Percentiles rank a stretch among this genome's conserved stretches.
Evolutionary conservation across 1,140 invertebrate species (phyloP).

Genomic region (Battus philenor): DNA sequence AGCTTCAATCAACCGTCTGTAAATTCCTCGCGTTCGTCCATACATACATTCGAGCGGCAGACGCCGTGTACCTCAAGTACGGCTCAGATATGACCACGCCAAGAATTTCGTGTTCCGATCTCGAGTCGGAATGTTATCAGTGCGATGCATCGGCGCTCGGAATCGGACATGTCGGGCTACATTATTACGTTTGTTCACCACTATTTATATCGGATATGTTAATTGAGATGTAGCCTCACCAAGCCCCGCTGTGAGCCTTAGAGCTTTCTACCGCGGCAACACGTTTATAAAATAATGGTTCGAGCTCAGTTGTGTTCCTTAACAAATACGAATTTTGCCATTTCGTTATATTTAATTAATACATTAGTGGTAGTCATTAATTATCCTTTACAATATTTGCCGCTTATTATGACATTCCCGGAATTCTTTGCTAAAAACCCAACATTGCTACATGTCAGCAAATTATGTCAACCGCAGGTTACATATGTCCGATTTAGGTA

Average conservation of each 20-base stretch:
- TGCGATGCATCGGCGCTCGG: constrained; percentile 52
- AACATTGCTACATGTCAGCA: too few species aligned
- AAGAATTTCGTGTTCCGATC: constrained; percentile 66
- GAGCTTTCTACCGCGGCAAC: neutral
- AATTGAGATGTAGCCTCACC: constrained; percentile 21
- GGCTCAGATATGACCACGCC: constrained; percentile 52
- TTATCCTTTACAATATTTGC: too few species aligned
- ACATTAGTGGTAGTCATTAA: constrained; percentile 1
- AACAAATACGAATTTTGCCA: too few species aligned
- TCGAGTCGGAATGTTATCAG: constrained; percentile 67
- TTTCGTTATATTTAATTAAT: constrained; percentile 4
- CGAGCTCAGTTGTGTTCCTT: too few species aligned
- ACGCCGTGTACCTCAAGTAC: constrained; percentile 46
- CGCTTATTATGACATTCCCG: too few species aligned
- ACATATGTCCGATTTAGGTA: too few species aligned
- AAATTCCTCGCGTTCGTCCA: constrained; percentile 57
- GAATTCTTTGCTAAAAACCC: too few species aligned
- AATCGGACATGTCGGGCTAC: constrained; percentile 53
- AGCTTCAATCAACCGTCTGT: constrained; percentile 51
- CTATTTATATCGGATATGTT: constrained; percentile 53
- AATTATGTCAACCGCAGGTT: too few species aligned
- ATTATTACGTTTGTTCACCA: constrained; percentile 54
- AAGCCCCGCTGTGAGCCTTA: constrained; percentile 1
- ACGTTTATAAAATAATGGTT: neutral
- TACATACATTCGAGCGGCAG: constrained; percentile 38